phyloP scores from a whole-genome alignment of 1,140 invertebrate genomes.

The Atta texana region DNA sequence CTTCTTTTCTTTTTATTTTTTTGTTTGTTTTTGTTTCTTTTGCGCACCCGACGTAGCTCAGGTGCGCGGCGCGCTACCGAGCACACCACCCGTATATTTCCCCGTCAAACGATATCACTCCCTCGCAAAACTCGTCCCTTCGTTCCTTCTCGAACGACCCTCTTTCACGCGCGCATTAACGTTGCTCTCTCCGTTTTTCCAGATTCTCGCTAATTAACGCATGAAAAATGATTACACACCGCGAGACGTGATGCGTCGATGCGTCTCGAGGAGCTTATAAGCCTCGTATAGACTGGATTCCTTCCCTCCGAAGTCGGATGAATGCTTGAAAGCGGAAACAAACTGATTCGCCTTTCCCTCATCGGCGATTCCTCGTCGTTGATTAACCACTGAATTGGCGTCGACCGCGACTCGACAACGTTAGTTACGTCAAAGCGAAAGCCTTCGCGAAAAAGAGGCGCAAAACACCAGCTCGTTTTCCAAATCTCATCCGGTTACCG shows the following conservation, averaged over 20 bases:
- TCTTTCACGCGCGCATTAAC: neutral
- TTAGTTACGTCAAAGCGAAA: conserved; percentile 25
- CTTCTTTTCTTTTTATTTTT: no score
- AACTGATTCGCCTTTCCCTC: neutral
- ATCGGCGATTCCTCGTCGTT: conserved; percentile 12
- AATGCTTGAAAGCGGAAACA: neutral
- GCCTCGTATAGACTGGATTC: neutral
- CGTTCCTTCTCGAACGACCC: neutral
- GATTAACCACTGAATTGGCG: neutral
- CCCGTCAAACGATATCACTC: conserved; percentile 16
- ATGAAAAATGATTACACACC: conserved; percentile 66
- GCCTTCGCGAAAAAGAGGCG: neutral
- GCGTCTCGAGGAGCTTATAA: neutral
- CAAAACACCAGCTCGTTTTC: neutral
- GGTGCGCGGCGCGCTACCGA: conserved; percentile 13
- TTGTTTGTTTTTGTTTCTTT: conserved; percentile 1
- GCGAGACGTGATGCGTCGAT: neutral
- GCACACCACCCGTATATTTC: conserved; percentile 17
- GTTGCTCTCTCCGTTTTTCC: neutral
- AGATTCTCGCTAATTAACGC: conserved; percentile 65
- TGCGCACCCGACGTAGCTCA: neutral
- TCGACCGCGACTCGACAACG: neutral
- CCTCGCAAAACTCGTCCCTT: neutral
- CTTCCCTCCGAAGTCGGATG: neutral
- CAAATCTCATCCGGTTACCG: conserved; percentile 18